Percentiles rank a stretch among this genome's conserved stretches.
Evolutionary conservation across 2,888 invertebrate genomes (phyloP).

Genomic region (Willowsia nigromaculata): DNA sequence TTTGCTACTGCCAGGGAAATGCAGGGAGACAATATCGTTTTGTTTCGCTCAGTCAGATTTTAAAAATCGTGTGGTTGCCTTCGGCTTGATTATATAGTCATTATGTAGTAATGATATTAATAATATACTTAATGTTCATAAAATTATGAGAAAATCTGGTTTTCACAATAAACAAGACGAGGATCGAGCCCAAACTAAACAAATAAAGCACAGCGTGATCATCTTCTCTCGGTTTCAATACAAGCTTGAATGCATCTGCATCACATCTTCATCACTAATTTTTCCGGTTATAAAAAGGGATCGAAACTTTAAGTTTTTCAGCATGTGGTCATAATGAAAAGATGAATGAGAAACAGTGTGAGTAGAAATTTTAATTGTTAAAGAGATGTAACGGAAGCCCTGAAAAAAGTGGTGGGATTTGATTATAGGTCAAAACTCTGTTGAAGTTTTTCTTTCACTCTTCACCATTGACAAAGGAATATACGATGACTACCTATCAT

Average conservation of each 20-base stretch:
- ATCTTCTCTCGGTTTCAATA: neutral
- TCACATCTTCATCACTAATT: neutral
- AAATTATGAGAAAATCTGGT: constrained; percentile 50
- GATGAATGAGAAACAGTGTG: constrained; percentile 1
- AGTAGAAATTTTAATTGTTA: constrained; percentile 22
- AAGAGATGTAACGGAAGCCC: constrained; percentile 11
- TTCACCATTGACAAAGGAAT: neutral
- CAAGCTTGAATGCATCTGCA: neutral
- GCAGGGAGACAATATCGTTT: neutral
- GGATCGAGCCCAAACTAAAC: neutral
- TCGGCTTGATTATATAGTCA: constrained; percentile 24
- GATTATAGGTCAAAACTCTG: constrained; percentile 20
- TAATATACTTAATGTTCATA: constrained; percentile 39
- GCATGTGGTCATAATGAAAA: neutral
- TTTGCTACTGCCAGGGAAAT: neutral
- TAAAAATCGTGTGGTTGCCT: neutral
- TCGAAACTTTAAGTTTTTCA: neutral
- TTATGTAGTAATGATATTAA: constrained; percentile 52
- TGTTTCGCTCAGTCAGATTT: neutral
- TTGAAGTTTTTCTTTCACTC: neutral
- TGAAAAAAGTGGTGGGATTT: neutral
- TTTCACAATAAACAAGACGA: constrained; percentile 14
- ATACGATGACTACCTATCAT: neutral
- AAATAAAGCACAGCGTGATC: constrained; percentile 8
- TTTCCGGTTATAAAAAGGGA: neutral